Percentiles rank a stretch among this genome's conserved stretches.
Conservation (phyloP, 2,113 vertebrate species). For the Hemiscyllium ocellatum region DNA sequence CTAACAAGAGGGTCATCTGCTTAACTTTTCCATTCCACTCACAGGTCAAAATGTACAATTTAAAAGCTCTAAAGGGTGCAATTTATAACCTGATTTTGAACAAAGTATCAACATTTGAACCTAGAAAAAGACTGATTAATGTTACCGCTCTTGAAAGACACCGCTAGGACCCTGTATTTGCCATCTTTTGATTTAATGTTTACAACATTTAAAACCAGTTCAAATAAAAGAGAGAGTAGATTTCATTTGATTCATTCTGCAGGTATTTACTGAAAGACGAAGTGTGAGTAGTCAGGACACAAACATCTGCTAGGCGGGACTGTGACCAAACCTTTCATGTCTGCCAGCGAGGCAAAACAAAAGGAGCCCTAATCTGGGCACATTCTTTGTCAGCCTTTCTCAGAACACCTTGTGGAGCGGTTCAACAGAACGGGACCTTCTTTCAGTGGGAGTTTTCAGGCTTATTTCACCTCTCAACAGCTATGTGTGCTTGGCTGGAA, state of each 20-base stretch:
- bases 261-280: constrained; percentile 41
- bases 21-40: background rate
- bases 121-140: background rate
- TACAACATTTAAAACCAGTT: background rate
- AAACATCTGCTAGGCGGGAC: constrained; percentile 68
- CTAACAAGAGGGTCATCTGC: background rate
- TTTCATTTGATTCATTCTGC: background rate
- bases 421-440: constrained; percentile 56
- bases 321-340: constrained; percentile 70
- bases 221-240: background rate
- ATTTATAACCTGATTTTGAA: background rate
- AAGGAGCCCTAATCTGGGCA: constrained; percentile 69
- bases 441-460: constrained; percentile 50
- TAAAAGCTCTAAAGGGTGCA: background rate
- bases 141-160: background rate
- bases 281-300: constrained; percentile 44
- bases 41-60: background rate
- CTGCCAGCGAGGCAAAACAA: constrained; percentile 73
- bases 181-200: background rate
- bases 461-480: constrained; percentile 40
- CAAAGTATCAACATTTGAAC: background rate
- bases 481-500: constrained; percentile 26
- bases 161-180: background rate
- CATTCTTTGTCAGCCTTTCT: constrained; percentile 68
- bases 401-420: constrained; percentile 56